Conservation (phyloP, 2,797 vertebrate species). For the Thripadectes ignobilis region DNA sequence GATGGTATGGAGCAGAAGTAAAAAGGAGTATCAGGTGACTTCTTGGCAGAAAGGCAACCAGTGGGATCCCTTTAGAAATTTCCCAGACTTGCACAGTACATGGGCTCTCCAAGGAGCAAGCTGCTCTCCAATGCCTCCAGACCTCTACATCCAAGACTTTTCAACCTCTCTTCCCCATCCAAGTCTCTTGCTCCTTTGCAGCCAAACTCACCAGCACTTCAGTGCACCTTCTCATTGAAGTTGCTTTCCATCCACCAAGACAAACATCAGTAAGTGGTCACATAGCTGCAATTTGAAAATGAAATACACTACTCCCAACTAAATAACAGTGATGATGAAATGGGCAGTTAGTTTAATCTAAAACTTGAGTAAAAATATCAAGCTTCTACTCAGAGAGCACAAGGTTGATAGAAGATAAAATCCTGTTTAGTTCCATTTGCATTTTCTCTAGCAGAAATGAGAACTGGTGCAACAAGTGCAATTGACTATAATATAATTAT, state of each 20-base stretch:
- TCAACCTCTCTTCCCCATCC: not conserved
- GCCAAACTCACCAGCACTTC: not conserved
- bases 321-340: not conserved
- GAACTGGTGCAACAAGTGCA: not conserved
- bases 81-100: not conserved
- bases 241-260: not conserved
- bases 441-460: not conserved
- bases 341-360: not conserved
- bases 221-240: not conserved
- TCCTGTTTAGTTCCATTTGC: not conserved
- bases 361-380: not conserved
- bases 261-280: not conserved
- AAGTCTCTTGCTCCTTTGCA: not conserved
- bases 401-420: not conserved
- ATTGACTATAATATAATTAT: not conserved
- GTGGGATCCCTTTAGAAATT: not conserved
- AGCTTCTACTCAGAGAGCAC: not conserved
- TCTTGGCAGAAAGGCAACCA: not conserved
- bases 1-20: accelerated
- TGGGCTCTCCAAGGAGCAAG: not conserved
- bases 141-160: not conserved
- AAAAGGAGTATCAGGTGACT: not conserved
- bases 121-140: not conserved
- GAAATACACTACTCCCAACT: not conserved
- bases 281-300: not conserved